These are phyloP conservation scores for Nesogale talazaci DNA, from an alignment of 2,113 vertebrate species.

Conservation along the genomic window DNA sequence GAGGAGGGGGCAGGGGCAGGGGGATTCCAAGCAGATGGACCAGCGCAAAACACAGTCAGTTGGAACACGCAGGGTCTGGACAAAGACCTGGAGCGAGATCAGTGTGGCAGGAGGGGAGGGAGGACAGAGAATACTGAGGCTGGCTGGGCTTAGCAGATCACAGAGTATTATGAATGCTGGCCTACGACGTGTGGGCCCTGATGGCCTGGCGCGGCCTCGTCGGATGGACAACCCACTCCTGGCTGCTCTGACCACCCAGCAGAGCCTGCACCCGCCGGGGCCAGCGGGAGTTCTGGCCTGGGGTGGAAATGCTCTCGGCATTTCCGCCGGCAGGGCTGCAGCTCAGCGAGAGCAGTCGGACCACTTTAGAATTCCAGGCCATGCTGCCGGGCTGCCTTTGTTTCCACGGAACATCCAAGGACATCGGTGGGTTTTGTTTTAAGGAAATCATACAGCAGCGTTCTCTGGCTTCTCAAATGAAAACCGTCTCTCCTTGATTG, in stretches of 20 bases:
- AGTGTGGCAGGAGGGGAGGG: not conserved
- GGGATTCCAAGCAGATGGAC: not conserved
- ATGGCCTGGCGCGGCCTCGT: not conserved
- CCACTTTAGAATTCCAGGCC: constrained; percentile 47
- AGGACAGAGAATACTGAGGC: not conserved
- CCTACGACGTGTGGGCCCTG: not conserved
- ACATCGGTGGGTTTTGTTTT: constrained; percentile 47
- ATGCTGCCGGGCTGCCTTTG: not conserved
- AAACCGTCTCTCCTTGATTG: constrained; percentile 17
- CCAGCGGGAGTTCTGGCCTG: constrained; percentile 46
- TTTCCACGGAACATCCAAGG: not conserved
- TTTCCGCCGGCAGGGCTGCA: not conserved
- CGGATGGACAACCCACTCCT: not conserved
- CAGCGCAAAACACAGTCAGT: not conserved
- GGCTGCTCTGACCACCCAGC: not conserved
- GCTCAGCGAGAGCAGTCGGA: not conserved
- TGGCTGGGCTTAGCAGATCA: not conserved
- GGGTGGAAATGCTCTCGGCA: not conserved
- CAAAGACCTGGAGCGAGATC: not conserved
- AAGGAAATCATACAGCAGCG: not conserved
- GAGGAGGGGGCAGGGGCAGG: not conserved
- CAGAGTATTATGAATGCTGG: not conserved
- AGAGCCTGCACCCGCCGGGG: not conserved
- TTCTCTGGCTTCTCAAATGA: not conserved
- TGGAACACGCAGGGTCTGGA: not conserved